Evolutionary conservation across 2,113 vertebrate genomes (phyloP).

Genomic region (Halcyon senegalensis): DNA sequence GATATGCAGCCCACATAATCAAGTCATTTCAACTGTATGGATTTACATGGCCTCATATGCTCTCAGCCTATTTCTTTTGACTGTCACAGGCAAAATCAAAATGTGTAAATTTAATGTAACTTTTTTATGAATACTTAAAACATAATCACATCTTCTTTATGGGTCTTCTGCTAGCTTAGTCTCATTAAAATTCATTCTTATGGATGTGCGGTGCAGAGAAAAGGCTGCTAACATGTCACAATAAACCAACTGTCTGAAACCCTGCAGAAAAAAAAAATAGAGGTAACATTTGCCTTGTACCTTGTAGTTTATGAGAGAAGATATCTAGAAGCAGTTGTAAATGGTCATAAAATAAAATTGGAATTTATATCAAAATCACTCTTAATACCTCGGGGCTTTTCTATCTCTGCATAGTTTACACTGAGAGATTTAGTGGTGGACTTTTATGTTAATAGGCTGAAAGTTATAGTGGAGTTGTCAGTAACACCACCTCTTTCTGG

Average conservation of each 20-base stretch:
- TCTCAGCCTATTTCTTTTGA: neutral
- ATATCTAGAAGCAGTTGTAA: slow-evolving; percentile 66
- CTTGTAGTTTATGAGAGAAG: slow-evolving; percentile 57
- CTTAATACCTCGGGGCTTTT: slow-evolving; percentile 68
- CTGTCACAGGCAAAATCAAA: slow-evolving; percentile 61
- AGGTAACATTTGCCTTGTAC: slow-evolving; percentile 58
- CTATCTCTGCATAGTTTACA: slow-evolving; percentile 68
- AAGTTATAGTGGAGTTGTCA: slow-evolving; percentile 67
- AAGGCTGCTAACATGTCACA: slow-evolving; percentile 65
- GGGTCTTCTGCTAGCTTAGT: slow-evolving; percentile 56
- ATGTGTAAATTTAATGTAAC: slow-evolving; percentile 56
- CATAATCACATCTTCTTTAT: slow-evolving; percentile 67
- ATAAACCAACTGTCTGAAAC: slow-evolving; percentile 71
- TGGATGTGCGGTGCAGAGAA: slow-evolving; percentile 22
- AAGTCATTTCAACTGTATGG: neutral
- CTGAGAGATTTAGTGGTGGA: slow-evolving; percentile 61
- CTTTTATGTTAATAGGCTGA: slow-evolving; percentile 55
- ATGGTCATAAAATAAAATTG: slow-evolving; percentile 73
- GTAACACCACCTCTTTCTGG: neutral
- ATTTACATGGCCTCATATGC: neutral
- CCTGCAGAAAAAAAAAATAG: neutral
- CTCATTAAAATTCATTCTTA: slow-evolving; percentile 68
- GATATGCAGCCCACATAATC: neutral
- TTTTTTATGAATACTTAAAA: slow-evolving; percentile 72
- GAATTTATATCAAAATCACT: slow-evolving; percentile 74